Conservation (phyloP, 2,113 vertebrate genomes). For the Limnothrissa miodon region DNA sequence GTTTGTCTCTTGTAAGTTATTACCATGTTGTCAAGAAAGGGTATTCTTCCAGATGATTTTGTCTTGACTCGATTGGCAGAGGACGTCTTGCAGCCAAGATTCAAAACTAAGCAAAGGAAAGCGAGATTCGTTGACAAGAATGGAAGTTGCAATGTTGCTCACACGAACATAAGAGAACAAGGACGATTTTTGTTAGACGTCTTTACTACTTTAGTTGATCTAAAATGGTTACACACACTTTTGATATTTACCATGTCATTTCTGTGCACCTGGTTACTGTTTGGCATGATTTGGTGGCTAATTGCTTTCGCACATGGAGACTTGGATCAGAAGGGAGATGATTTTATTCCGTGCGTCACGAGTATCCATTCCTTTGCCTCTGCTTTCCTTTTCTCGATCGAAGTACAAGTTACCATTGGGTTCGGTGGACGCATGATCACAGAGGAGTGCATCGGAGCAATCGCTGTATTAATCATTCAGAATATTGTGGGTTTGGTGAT, state of each 20-base stretch:
- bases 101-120: conserved; percentile 73
- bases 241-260: conserved; percentile 98
- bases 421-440: conserved; percentile 96
- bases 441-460: conserved; percentile 88
- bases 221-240: conserved; percentile 93
- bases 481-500: conserved; percentile 95
- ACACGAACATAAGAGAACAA: conserved; percentile 98
- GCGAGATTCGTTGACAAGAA: conserved; percentile 90
- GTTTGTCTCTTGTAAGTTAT: not conserved
- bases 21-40: conserved; percentile 92
- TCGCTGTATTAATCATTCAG: conserved; percentile 88
- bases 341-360: conserved; percentile 86
- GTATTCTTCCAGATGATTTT: conserved; percentile 89
- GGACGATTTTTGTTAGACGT: conserved; percentile 96
- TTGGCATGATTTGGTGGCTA: conserved; percentile 98
- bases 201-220: conserved; percentile 95
- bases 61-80: conserved; percentile 89
- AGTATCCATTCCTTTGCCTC: conserved; percentile 94
- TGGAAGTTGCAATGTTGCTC: conserved; percentile 93
- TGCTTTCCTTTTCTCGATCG: conserved; percentile 97
- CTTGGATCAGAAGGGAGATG: conserved; percentile 66
- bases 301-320: conserved; percentile 94
- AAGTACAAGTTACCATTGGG: conserved; percentile 97
- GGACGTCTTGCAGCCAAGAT: conserved; percentile 77
- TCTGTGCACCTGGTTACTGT: conserved; percentile 98